Evolutionary conservation across 23 tunicate species (phyloP).

Genomic region (Halocynthia aurantium): DNA sequence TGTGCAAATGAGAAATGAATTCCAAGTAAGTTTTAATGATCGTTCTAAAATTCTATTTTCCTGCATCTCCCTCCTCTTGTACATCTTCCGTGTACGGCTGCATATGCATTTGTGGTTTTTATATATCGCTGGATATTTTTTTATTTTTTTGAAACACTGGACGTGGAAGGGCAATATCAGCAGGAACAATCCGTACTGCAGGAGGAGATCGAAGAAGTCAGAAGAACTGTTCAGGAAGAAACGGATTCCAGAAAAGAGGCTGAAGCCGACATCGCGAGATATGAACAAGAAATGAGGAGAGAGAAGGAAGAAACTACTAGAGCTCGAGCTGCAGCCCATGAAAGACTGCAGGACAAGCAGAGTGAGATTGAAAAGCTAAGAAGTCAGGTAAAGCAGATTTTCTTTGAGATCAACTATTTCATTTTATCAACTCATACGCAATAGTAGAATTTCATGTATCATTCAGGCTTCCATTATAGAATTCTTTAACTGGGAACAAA

Average conservation of each 20-base stretch:
- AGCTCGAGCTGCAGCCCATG: slow-evolving; percentile 40
- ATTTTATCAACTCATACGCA: too few relatives aligned
- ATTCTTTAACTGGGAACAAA: too few relatives aligned
- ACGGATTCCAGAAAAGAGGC: slow-evolving; percentile 33
- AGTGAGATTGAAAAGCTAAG: slow-evolving; percentile 55
- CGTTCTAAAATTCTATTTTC: too few relatives aligned
- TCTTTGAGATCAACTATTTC: too few relatives aligned
- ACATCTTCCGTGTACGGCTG: neutral
- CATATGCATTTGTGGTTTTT: neutral
- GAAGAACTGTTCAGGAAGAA: slow-evolving; percentile 51
- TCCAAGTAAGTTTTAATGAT: slow-evolving; percentile 27
- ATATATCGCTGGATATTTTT: neutral
- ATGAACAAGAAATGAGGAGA: slow-evolving; percentile 53
- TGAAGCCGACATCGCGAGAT: slow-evolving; percentile 39
- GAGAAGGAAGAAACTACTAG: slow-evolving; percentile 47
- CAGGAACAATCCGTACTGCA: slow-evolving; percentile 54
- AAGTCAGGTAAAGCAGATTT: slow-evolving; percentile 62
- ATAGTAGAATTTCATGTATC: too few relatives aligned
- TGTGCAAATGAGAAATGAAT: slow-evolving; percentile 28
- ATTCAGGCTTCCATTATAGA: too few relatives aligned
- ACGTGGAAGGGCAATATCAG: slow-evolving; percentile 71
- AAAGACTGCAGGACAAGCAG: slow-evolving; percentile 62
- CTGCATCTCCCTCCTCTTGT: neutral
- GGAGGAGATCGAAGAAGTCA: slow-evolving; percentile 34
- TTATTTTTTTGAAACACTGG: slow-evolving; percentile 27